Base-by-base conservation (phyloP, 1,140 invertebrate genomes). In the Temnothorax longispinosus region DNA sequence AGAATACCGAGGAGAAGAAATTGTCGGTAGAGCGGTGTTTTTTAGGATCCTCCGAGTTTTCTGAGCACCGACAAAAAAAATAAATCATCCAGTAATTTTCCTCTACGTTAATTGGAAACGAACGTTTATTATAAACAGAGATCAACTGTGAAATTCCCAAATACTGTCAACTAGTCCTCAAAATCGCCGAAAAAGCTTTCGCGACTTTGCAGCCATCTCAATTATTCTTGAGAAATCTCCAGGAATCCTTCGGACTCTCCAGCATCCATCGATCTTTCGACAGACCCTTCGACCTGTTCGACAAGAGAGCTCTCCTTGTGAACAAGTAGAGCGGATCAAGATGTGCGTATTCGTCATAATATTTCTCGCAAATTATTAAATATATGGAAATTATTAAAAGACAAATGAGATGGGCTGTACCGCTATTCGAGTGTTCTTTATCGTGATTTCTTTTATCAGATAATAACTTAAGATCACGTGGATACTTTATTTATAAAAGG, bases 151-250 rank as follows among this genome's bases (percentile, higher is more conserved):
- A 18, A n/a, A 65, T 18, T 1, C 2, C 11, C 1, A 64, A 50
- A 18, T 65, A 35, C 0, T 5, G 15, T 13, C 47, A 35, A 64
- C 1, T 35, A 69, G 8, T 38, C 44, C 44, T 52, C 32, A 11
- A 41, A 41, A 21, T 67, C 64, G 21, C 3, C 13, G 35, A 54
- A 35, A 18, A 8, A 4, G 18, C 21, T 7, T 47, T 32, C 15
- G 38, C 64, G 35, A 44, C 78, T 81, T 71, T 15, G 50, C 27
- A 27, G 32, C 27, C n/a, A 62, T 72, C 65, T 82, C 52, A 71
- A 58, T 82, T 82, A 82, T 82, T 71, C 38, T 65, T 2, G n/a
- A 80, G 44, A 80, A 80, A 80, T 80, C 32, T 58, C 15, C 32
- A n/a, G 21, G 41, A 81, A 81, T 56, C 2, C 52, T 56, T 47